A percentile compares a stretch with the other conserved stretches of the same genome.
Conservation (phyloP, 2,113 vertebrate species). For the Microcebus murinus region DNA sequence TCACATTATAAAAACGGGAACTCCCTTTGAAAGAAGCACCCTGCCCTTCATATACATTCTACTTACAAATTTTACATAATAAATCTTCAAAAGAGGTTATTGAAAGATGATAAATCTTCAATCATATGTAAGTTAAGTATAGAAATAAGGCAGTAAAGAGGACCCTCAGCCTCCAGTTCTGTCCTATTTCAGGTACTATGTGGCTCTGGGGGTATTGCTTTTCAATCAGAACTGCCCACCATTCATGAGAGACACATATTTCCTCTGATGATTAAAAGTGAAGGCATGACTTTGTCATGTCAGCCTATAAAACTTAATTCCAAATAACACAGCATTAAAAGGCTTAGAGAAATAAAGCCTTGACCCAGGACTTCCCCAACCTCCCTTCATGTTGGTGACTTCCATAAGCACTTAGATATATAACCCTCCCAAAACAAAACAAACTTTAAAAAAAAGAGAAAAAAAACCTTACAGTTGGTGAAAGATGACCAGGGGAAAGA, state of each 20-base stretch:
- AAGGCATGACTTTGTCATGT: not conserved
- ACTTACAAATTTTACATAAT: slow-evolving; percentile 30
- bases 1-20: slow-evolving; percentile 43
- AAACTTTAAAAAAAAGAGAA: not conserved
- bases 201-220: not conserved
- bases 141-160: slow-evolving; percentile 10
- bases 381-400: not conserved
- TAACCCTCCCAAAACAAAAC: not conserved
- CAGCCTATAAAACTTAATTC: slow-evolving; percentile 4
- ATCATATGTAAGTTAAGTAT: not conserved
- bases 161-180: not conserved
- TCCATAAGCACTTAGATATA: not conserved
- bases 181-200: not conserved
- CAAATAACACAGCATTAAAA: slow-evolving; percentile 34
- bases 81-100: slow-evolving; percentile 57
- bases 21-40: slow-evolving; percentile 33
- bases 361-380: not conserved
- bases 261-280: not conserved
- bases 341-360: not conserved
- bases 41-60: slow-evolving; percentile 62
- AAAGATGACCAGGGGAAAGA: not conserved
- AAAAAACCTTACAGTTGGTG: not conserved
- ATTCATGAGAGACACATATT: not conserved
- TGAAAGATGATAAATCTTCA: slow-evolving; percentile 19
- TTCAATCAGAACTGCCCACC: not conserved